phyloP scores from a whole-genome alignment of 2,113 vertebrate species.

The Hippocampus guttulatus region DNA sequence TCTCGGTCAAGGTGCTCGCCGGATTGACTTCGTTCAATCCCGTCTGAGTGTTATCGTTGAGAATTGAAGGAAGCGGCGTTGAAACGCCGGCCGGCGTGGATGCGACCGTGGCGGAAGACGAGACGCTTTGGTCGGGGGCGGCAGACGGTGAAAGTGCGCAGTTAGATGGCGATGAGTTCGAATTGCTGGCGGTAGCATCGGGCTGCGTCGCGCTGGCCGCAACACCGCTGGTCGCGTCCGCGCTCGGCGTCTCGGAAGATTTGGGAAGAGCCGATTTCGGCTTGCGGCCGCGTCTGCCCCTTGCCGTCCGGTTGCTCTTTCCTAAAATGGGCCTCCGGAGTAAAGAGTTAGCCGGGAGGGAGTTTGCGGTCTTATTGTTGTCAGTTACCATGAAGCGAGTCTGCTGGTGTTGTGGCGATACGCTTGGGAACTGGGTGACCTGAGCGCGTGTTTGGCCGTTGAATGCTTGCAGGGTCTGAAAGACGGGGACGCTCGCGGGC shows the following conservation, averaged over 20 bases:
- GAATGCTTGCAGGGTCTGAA: slow-evolving; percentile 69
- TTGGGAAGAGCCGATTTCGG: slow-evolving; percentile 59
- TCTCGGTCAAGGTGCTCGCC: slow-evolving; percentile 41
- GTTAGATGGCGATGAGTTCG: slow-evolving; percentile 12
- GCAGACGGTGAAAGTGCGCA: slow-evolving; percentile 14
- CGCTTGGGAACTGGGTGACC: slow-evolving; percentile 60
- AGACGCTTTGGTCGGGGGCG: slow-evolving; percentile 18
- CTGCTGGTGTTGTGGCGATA: slow-evolving; percentile 70
- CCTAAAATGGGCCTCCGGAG: slow-evolving; percentile 68
- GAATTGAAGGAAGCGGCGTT: not conserved
- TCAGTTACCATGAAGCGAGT: slow-evolving; percentile 68
- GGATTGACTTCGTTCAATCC: slow-evolving; percentile 34
- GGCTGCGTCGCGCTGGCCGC: slow-evolving; percentile 3
- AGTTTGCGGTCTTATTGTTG: slow-evolving; percentile 43
- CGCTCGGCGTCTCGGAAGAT: slow-evolving; percentile 24
- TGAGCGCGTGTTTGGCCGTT: slow-evolving; percentile 64
- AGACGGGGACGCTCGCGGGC: slow-evolving; percentile 60
- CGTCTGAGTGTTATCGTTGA: slow-evolving; percentile 16
- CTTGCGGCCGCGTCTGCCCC: slow-evolving; percentile 69
- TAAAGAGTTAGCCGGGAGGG: slow-evolving; percentile 46
- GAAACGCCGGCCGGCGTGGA: slow-evolving; percentile 11
- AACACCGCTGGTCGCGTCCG: slow-evolving; percentile 19
- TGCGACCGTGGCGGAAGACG: slow-evolving; percentile 17
- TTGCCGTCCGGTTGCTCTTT: slow-evolving; percentile 63
- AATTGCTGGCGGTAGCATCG: slow-evolving; percentile 1